Evolutionary conservation across 2,888 invertebrate species (phyloP).

Genomic region (Lasioglossum villosulum): DNA sequence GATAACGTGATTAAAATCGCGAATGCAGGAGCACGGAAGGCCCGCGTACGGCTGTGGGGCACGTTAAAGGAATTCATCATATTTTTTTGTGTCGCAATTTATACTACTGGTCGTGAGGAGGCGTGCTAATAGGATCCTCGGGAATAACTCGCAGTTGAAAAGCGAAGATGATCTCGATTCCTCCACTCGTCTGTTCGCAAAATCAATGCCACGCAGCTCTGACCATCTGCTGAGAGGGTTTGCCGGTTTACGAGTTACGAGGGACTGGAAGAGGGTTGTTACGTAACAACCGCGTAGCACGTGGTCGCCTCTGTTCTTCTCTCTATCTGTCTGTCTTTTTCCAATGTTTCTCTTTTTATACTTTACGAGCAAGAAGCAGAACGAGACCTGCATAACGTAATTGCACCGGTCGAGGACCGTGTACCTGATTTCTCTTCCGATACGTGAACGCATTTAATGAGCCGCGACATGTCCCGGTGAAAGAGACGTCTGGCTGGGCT

Average conservation of each 20-base stretch:
- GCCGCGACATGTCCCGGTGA: neutral
- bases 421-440: slow-evolving; percentile 43
- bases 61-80: neutral
- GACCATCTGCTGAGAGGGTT: neutral
- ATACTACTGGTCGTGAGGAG: neutral
- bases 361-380: slow-evolving; percentile 1
- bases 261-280: neutral
- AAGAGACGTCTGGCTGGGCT: slow-evolving; percentile 1
- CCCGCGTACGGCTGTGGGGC: neutral
- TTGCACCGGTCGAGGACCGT: slow-evolving; percentile 30
- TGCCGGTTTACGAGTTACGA: neutral
- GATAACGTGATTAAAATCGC: neutral
- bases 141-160: neutral
- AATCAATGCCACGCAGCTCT: neutral
- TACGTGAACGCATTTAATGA: slow-evolving; percentile 52
- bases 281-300: neutral
- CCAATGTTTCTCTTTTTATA: neutral
- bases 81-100: neutral
- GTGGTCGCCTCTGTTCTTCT: neutral
- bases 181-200: neutral
- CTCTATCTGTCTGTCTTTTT: neutral
- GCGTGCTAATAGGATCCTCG: neutral
- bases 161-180: neutral
- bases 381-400: slow-evolving; percentile 68
- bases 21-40: neutral